A percentile compares a stretch with the other conserved stretches of the same genome.
Evolutionary conservation across 2,113 vertebrate species (phyloP).

Genomic region (Aptenodytes patagonicus): DNA sequence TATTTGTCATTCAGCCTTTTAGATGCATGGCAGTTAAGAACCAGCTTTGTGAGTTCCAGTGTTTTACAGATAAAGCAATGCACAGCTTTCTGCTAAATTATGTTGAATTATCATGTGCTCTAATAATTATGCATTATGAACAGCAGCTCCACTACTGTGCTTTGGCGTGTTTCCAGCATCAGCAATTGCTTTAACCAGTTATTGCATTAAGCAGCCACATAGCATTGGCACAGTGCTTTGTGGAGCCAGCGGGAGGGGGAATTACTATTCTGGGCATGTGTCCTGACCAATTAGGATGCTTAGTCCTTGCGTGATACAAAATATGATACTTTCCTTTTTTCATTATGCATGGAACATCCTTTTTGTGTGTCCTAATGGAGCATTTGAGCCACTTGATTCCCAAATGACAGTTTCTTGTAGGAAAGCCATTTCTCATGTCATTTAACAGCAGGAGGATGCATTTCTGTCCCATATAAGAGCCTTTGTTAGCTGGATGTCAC

Average conservation of each 20-base stretch:
- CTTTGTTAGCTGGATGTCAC: background rate
- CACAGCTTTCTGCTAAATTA: constrained; percentile 20
- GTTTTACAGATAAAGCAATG: background rate
- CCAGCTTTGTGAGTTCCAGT: background rate
- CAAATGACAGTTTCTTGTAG: background rate
- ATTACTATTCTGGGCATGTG: background rate
- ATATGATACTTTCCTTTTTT: background rate
- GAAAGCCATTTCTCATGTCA: constrained; percentile 16
- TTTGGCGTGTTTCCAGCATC: background rate
- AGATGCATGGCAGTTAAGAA: background rate
- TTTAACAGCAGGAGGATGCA: background rate
- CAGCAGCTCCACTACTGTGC: background rate
- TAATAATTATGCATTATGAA: constrained; percentile 23
- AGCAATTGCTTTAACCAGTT: background rate
- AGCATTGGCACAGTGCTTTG: background rate
- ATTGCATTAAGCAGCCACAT: background rate
- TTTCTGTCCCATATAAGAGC: background rate
- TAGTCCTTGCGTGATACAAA: background rate
- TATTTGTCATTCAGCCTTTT: background rate
- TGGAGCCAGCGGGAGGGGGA: background rate
- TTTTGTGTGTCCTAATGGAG: background rate
- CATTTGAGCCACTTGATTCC: background rate
- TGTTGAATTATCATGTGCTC: background rate
- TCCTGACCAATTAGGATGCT: background rate
- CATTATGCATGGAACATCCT: background rate